Percentiles rank a stretch among this genome's conserved stretches.
phyloP scores from a whole-genome alignment of 1,140 invertebrate species.

The Thaumetopoea pityocampa region DNA sequence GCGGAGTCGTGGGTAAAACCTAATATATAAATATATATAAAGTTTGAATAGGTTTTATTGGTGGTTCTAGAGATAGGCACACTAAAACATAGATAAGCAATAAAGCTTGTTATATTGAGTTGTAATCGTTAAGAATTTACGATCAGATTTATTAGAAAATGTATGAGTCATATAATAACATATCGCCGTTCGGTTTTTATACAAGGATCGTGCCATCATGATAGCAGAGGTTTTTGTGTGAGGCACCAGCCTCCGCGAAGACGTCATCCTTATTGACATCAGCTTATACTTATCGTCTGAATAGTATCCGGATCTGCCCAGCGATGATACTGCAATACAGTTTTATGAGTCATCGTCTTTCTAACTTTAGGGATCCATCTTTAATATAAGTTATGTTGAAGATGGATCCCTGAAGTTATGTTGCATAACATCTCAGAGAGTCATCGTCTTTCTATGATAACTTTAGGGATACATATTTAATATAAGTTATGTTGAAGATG shows the following conservation, averaged over 20 bases:
- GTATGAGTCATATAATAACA: no score
- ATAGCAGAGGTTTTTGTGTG: constrained; percentile 16
- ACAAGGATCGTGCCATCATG: constrained; percentile 8
- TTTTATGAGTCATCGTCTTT: constrained; percentile 28
- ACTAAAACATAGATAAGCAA: no score
- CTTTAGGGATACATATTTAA: constrained; percentile 10
- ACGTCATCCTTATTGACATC: constrained; percentile 60
- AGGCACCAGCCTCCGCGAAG: constrained; percentile 19
- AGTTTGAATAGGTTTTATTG: no score
- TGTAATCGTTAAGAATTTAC: no score
- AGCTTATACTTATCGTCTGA: constrained; percentile 40
- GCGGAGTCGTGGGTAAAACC: no score
- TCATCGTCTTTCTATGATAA: constrained; percentile 24
- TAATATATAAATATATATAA: no score
- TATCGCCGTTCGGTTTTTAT: no score
- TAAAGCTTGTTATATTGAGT: no score
- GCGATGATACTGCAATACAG: constrained; percentile 22
- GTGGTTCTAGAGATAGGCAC: no score
- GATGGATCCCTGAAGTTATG: constrained; percentile 20
- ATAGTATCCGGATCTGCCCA: constrained; percentile 41
- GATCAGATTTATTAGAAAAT: no score
- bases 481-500: neutral
- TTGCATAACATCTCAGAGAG: constrained; percentile 22
- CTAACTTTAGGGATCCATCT: constrained; percentile 13
- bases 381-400: neutral